phyloP scores from a whole-genome alignment of 2,888 invertebrate species.

The Leucoptera coffeella region DNA sequence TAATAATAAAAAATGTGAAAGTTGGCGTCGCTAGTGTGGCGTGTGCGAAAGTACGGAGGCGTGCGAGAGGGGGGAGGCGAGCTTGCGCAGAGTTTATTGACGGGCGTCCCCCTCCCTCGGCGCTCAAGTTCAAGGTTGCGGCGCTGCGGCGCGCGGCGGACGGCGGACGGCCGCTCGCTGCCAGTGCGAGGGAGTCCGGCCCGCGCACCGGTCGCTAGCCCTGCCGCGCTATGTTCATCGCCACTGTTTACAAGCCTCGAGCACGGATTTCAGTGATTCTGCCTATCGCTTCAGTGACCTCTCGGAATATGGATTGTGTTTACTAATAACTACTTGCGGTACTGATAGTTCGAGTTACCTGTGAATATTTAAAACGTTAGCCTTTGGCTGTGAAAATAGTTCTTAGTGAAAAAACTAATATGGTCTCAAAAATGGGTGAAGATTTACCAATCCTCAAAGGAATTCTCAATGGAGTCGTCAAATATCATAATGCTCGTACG shows the following conservation, averaged over 20 bases:
- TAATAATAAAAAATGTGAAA: conserved; percentile 1
- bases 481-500: conserved; percentile 92
- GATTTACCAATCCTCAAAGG: conserved; percentile 87
- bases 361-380: conserved; percentile 22
- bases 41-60: conserved; percentile 12
- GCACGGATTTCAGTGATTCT: conserved; percentile 45
- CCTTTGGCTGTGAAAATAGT: conserved; percentile 49
- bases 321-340: conserved; percentile 6
- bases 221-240: conserved; percentile 35
- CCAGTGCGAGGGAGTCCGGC: conserved; percentile 55
- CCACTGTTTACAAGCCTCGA: conserved; percentile 20
- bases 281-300: conserved; percentile 34
- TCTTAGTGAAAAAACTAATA: no score
- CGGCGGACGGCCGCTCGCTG: conserved; percentile 53
- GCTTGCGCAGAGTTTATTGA: conserved; percentile 48
- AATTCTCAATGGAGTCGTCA: conserved; percentile 84
- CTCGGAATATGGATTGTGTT: conserved; percentile 17
- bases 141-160: conserved; percentile 51
- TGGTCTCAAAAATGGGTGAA: conserved; percentile 70
- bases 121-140: conserved; percentile 56
- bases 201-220: conserved; percentile 53
- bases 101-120: conserved; percentile 39
- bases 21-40: conserved; percentile 7
- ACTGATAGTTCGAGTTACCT: conserved; percentile 30
- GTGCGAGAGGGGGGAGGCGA: conserved; percentile 28